Evolutionary conservation across 2,113 vertebrate species (phyloP).

Genomic region (Actinemys pallida): DNA sequence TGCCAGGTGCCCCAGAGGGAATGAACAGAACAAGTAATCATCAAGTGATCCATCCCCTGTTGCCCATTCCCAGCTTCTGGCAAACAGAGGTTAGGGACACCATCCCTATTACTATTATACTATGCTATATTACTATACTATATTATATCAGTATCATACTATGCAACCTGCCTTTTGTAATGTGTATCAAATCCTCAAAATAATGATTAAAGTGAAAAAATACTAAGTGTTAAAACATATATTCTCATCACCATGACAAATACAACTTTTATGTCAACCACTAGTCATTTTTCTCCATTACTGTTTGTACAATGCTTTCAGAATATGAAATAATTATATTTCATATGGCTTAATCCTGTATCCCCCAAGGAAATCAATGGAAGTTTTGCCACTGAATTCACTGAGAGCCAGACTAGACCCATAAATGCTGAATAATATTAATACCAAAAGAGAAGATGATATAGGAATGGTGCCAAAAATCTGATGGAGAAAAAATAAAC

Average conservation of each 20-base stretch:
- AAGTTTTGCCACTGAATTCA: slow-evolving; percentile 38
- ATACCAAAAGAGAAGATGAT: slow-evolving; percentile 49
- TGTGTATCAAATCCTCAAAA: neutral
- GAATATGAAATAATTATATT: neutral
- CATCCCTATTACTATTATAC: neutral
- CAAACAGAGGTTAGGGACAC: too few species aligned
- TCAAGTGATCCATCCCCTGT: too few species aligned
- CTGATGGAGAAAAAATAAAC: slow-evolving; percentile 4
- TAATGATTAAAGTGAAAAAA: accelerated
- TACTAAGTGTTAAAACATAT: accelerated
- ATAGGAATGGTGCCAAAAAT: slow-evolving; percentile 32
- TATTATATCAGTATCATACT: neutral
- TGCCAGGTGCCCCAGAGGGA: too few species aligned
- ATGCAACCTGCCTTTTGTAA: neutral
- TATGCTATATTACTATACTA: too few species aligned
- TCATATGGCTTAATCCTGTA: neutral
- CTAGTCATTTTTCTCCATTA: neutral
- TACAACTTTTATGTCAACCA: neutral
- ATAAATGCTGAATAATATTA: slow-evolving; percentile 32
- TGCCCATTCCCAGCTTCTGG: too few species aligned
- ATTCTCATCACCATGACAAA: neutral
- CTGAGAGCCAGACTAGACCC: neutral
- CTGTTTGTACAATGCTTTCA: neutral
- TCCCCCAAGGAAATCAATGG: neutral
- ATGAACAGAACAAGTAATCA: too few species aligned